Percentiles rank a stretch among this genome's conserved stretches.
Evolutionary conservation across 2,888 invertebrate species (phyloP).

Genomic region (Napeogenes sylphis): DNA sequence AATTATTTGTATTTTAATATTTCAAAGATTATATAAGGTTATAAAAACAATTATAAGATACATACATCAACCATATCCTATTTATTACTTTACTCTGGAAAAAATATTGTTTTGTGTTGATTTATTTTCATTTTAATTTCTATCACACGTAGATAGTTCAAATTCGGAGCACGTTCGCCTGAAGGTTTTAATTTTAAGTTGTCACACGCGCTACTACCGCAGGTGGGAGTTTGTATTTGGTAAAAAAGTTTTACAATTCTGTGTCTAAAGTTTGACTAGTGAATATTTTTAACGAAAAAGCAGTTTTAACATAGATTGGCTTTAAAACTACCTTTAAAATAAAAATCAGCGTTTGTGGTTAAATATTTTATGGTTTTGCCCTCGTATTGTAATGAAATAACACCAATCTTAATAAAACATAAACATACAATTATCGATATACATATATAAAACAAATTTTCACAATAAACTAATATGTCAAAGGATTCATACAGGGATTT

Average conservation of each 20-base stretch:
- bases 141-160: background rate
- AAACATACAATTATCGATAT: no score
- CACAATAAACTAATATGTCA: no score
- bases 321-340: background rate
- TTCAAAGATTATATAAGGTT: no score
- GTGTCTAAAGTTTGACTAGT: conserved; percentile 1
- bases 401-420: no score
- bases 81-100: background rate
- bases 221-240: background rate
- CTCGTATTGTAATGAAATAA: no score
- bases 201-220: conserved; percentile 4
- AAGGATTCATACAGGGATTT: no score
- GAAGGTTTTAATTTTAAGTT: conserved; percentile 7
- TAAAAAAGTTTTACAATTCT: conserved; percentile 5
- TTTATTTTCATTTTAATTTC: background rate
- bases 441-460: no score
- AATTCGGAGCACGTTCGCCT: conserved; percentile 1
- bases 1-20: no score
- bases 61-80: background rate
- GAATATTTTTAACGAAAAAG: background rate
- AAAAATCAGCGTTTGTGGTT: no score
- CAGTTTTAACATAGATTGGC: background rate
- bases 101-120: background rate
- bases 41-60: no score
- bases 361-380: no score